Evolutionary conservation across 2,888 invertebrate species (phyloP).

Genomic region (Caenorhabditis sp.): DNA sequence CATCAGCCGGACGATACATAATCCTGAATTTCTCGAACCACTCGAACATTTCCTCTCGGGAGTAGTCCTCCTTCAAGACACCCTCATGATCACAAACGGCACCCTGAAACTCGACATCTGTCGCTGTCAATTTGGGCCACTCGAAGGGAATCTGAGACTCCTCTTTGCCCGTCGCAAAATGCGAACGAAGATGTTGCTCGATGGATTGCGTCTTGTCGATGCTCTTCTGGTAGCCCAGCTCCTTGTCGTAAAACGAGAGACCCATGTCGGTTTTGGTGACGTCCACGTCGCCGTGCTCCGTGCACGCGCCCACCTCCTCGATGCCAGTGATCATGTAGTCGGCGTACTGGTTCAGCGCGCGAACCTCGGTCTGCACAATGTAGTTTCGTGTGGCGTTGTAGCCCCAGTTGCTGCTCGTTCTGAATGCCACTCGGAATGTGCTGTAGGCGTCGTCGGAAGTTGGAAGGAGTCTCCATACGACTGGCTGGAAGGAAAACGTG

Average conservation of each 20-base stretch:
- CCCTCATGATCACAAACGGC: not conserved
- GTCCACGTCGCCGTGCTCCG: not conserved
- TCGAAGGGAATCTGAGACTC: not conserved
- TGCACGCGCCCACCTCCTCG: slow-evolving; percentile 11
- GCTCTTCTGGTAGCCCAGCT: not conserved
- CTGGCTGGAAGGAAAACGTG: no score
- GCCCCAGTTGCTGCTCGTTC: not conserved
- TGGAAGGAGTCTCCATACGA: not conserved
- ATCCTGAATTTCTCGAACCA: slow-evolving; percentile 10
- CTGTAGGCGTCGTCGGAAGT: not conserved
- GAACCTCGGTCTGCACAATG: not conserved
- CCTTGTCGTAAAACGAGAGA: not conserved
- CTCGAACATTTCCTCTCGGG: not conserved
- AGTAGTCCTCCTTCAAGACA: no score
- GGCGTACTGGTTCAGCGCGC: not conserved
- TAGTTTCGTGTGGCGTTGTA: not conserved
- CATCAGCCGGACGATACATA: slow-evolving; percentile 5
- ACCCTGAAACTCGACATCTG: not conserved
- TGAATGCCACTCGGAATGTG: not conserved
- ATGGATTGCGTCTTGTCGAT: no score
- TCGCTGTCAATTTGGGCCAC: not conserved
- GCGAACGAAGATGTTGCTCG: no score
- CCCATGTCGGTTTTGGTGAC: not conserved
- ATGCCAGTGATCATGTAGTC: not conserved
- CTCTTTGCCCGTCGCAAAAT: not conserved